Evolutionary conservation across 2,113 vertebrate species (phyloP).

Genomic region (Paralichthys olivaceus): DNA sequence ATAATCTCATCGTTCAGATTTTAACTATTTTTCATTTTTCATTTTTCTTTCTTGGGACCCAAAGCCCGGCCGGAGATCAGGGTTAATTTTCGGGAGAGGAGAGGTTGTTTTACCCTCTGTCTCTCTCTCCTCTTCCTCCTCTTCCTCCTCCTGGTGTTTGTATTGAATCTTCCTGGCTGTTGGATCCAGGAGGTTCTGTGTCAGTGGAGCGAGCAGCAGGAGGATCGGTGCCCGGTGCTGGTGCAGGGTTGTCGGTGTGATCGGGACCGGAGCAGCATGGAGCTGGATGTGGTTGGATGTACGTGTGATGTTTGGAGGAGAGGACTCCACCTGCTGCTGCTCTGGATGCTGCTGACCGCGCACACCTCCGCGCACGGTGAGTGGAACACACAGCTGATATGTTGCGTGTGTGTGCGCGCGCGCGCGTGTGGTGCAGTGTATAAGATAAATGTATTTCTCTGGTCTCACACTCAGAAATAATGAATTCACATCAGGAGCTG

Average conservation of each 20-base stretch:
- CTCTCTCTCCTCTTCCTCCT: constrained; percentile 1
- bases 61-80: constrained; percentile 1
- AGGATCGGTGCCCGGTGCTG: neutral
- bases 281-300: constrained; percentile 53
- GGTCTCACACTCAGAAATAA: too few relatives aligned
- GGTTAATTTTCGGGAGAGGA: constrained; percentile 31
- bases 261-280: constrained; percentile 61
- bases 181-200: too few relatives aligned
- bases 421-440: neutral
- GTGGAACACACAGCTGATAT: neutral
- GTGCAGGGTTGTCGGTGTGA: neutral
- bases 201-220: too few relatives aligned
- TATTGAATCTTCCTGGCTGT: too few relatives aligned
- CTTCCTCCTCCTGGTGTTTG: neutral
- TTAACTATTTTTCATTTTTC: neutral
- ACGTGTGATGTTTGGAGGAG: constrained; percentile 48
- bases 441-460: too few relatives aligned
- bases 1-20: neutral
- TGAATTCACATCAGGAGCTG: too few relatives aligned
- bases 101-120: constrained; percentile 14
- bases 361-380: constrained; percentile 55
- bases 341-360: constrained; percentile 65
- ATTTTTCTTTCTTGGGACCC: constrained; percentile 2
- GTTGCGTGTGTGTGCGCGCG: constrained; percentile 11
- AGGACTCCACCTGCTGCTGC: constrained; percentile 66